Conservation (phyloP, 1,140 invertebrate species). For the Lepidurus apus region DNA sequence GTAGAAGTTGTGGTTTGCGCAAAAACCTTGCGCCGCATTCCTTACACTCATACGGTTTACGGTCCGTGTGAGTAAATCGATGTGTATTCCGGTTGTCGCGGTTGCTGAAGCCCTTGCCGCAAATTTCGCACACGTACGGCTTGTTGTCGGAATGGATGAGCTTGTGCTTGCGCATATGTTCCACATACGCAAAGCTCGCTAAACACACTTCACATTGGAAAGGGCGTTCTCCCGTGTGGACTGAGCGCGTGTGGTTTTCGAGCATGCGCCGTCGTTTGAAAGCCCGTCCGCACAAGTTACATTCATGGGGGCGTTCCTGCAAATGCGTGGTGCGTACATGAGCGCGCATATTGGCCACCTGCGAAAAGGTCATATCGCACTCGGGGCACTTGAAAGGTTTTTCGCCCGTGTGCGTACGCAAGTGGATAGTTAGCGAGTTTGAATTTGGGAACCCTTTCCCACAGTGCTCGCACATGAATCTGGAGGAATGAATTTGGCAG, state of each 20-base stretch:
- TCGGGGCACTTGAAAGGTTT: constrained; percentile 35
- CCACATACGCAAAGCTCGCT: constrained; percentile 74
- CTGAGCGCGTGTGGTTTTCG: constrained; percentile 74
- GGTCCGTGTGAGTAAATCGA: constrained; percentile 74
- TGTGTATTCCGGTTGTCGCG: constrained; percentile 78
- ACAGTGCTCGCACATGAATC: constrained; percentile 30
- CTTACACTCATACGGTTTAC: constrained; percentile 77
- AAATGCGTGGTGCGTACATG: constrained; percentile 34
- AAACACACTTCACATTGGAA: constrained; percentile 65
- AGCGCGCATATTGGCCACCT: constrained; percentile 28
- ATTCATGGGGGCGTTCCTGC: constrained; percentile 35
- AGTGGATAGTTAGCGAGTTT: constrained; percentile 27
- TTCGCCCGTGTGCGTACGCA: constrained; percentile 35
- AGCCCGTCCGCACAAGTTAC: constrained; percentile 55
- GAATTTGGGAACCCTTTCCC: constrained; percentile 28
- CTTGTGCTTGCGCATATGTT: constrained; percentile 75
- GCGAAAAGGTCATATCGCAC: constrained; percentile 33
- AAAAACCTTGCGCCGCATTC: constrained; percentile 75
- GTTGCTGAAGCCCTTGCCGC: constrained; percentile 76
- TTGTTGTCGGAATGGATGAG: constrained; percentile 72
- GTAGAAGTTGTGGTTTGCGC: constrained; percentile 69
- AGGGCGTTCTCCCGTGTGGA: constrained; percentile 71
- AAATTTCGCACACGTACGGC: constrained; percentile 73
- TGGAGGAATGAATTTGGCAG: constrained; percentile 10
- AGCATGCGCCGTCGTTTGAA: constrained; percentile 68